Conservation (phyloP, 2,888 invertebrate species). For the Tenthredo distinguenda region DNA sequence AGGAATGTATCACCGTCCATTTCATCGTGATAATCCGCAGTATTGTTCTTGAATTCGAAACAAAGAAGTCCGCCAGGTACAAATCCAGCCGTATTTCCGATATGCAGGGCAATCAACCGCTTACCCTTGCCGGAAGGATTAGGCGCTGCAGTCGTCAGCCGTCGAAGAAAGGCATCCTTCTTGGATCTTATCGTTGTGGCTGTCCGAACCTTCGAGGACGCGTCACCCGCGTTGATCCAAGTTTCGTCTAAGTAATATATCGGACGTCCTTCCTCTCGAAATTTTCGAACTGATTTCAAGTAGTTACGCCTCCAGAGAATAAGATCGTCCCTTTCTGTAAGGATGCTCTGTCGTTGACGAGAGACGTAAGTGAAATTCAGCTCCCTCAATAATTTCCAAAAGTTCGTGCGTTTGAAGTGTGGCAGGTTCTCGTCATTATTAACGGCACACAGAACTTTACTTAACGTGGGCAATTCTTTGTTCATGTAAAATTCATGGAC, state of each 20-base stretch:
- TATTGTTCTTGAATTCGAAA: constrained; percentile 57
- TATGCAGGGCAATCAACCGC: constrained; percentile 56
- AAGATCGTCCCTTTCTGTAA: constrained; percentile 44
- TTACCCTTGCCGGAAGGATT: constrained; percentile 58
- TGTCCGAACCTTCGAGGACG: neutral
- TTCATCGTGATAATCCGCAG: constrained; percentile 58
- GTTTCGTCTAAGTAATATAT: constrained; percentile 55
- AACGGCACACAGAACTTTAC: constrained; percentile 19
- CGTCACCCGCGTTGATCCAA: constrained; percentile 54
- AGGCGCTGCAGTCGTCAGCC: constrained; percentile 1
- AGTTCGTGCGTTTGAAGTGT: constrained; percentile 33
- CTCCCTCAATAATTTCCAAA: constrained; percentile 49
- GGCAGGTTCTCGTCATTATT: constrained; percentile 42
- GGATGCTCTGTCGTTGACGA: constrained; percentile 40
- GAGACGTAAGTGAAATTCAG: constrained; percentile 44
- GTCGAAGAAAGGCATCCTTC: neutral
- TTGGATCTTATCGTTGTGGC: constrained; percentile 2
- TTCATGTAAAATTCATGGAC: constrained; percentile 42
- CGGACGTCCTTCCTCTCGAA: constrained; percentile 32
- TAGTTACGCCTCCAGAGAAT: constrained; percentile 52
- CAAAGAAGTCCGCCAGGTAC: constrained; percentile 58
- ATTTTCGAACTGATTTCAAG: constrained; percentile 32
- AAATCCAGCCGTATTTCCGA: constrained; percentile 59
- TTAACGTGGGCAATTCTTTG: constrained; percentile 40
- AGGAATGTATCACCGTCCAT: constrained; percentile 56